Evolutionary conservation across 1,140 invertebrate genomes (phyloP).

Genomic region (Archegozetes longisetosus): DNA sequence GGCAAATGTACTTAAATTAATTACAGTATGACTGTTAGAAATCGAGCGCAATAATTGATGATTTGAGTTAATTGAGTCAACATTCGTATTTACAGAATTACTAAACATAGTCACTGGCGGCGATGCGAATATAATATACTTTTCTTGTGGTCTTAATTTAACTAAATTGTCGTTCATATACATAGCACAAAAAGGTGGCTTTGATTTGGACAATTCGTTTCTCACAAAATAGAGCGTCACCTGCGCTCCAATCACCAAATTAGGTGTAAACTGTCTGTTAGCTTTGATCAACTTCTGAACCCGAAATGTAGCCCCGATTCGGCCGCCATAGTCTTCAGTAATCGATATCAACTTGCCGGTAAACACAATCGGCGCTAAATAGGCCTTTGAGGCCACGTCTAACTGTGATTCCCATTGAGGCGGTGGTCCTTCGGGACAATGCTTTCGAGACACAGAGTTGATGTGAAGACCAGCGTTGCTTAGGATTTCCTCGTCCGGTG

Average conservation of each 20-base stretch:
- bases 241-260: not conserved
- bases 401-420: constrained; percentile 9
- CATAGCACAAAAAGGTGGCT: constrained; percentile 11
- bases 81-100: not conserved
- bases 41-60: not conserved
- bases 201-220: not conserved
- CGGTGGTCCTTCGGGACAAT: constrained; percentile 15
- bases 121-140: constrained; percentile 20
- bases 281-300: constrained; percentile 14
- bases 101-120: not conserved
- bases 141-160: not conserved
- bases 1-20: constrained; percentile 8
- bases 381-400: constrained; percentile 19
- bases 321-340: constrained; percentile 16
- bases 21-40: not conserved
- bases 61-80: not conserved
- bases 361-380: constrained; percentile 19
- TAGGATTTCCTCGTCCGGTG: not conserved
- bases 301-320: constrained; percentile 18
- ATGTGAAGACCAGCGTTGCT: not conserved
- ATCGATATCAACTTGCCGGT: constrained; percentile 18
- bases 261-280: not conserved
- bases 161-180: constrained; percentile 2
- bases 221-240: constrained; percentile 15
- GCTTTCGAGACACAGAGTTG: constrained; percentile 24